These are phyloP conservation scores for Chrysochloris asiatica DNA, from an alignment of 2,113 vertebrate genomes.

Conservation along the genomic window DNA sequence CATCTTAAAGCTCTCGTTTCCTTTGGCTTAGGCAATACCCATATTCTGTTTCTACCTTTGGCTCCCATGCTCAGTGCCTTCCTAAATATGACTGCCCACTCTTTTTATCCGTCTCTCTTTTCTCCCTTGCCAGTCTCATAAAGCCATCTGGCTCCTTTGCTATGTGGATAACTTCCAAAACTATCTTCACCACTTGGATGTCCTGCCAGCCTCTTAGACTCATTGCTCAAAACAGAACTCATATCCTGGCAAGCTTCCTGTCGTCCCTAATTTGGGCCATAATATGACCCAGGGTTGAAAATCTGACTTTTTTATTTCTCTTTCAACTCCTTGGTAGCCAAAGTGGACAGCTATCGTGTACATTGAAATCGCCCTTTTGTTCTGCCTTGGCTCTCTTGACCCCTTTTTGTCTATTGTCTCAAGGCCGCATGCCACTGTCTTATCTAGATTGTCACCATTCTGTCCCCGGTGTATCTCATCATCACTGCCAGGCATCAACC, in stretches of 20 bases:
- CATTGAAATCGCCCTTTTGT: background rate
- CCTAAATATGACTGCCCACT: conserved; percentile 9
- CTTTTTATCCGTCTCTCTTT: conserved; percentile 50
- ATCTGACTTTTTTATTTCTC: conserved; percentile 41
- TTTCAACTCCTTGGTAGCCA: background rate
- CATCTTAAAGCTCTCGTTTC: background rate
- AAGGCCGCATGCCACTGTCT: background rate
- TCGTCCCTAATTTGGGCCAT: conserved; percentile 48
- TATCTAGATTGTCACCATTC: background rate
- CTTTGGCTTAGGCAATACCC: background rate
- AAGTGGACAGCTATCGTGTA: background rate
- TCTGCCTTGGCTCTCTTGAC: background rate
- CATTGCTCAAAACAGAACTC: conserved; percentile 62
- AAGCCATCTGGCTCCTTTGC: conserved; percentile 63
- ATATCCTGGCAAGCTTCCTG: conserved; percentile 43
- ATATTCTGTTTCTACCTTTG: background rate
- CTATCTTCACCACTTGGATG: conserved; percentile 51
- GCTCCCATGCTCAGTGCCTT: background rate
- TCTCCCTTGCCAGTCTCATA: conserved; percentile 41
- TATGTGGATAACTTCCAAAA: conserved; percentile 65
- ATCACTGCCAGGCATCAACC: background rate
- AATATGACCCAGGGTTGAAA: conserved; percentile 40
- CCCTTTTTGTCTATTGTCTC: background rate
- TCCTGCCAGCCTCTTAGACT: conserved; percentile 63
- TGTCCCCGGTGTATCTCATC: background rate